phyloP scores from a whole-genome alignment of 2,888 invertebrate species.

The Orchesellides sinensis region DNA sequence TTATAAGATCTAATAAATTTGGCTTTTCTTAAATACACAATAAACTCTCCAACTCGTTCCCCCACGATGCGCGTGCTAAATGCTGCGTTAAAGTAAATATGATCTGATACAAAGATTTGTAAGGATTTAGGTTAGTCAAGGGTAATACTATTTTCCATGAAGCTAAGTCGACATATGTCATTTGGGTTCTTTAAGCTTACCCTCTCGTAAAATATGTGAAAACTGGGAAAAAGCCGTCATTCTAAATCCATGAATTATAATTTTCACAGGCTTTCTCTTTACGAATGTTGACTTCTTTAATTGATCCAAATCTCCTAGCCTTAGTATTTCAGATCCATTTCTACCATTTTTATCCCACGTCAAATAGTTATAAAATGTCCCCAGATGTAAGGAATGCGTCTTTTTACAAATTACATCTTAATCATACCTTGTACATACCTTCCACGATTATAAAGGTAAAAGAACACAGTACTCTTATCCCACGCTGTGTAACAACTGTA shows the following conservation, averaged over 20 bases:
- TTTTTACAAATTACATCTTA: neutral
- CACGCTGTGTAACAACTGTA: slow-evolving; percentile 56
- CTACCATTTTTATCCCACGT: too few species aligned
- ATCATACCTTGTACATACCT: slow-evolving; percentile 59
- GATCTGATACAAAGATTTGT: too few species aligned
- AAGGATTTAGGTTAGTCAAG: too few species aligned
- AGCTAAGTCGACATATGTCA: too few species aligned
- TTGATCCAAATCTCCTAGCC: slow-evolving; percentile 40
- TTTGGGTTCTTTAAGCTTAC: too few species aligned
- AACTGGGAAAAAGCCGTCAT: slow-evolving; percentile 66
- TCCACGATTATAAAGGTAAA: slow-evolving; percentile 66
- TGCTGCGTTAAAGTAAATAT: slow-evolving; percentile 68
- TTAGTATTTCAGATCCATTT: slow-evolving; percentile 62
- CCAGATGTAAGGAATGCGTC: neutral
- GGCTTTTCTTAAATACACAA: slow-evolving; percentile 57
- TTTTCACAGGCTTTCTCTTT: slow-evolving; percentile 54
- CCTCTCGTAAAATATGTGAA: slow-evolving; percentile 59
- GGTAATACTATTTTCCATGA: too few species aligned
- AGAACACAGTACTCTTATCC: slow-evolving; percentile 64
- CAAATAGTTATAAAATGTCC: neutral
- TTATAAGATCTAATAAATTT: slow-evolving; percentile 48
- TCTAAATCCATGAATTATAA: slow-evolving; percentile 72
- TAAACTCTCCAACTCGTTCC: slow-evolving; percentile 69
- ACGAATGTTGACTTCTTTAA: slow-evolving; percentile 49
- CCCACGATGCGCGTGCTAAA: slow-evolving; percentile 68